Base-by-base conservation (phyloP, 2,888 invertebrate species). In the Tortricodes alternella region DNA sequence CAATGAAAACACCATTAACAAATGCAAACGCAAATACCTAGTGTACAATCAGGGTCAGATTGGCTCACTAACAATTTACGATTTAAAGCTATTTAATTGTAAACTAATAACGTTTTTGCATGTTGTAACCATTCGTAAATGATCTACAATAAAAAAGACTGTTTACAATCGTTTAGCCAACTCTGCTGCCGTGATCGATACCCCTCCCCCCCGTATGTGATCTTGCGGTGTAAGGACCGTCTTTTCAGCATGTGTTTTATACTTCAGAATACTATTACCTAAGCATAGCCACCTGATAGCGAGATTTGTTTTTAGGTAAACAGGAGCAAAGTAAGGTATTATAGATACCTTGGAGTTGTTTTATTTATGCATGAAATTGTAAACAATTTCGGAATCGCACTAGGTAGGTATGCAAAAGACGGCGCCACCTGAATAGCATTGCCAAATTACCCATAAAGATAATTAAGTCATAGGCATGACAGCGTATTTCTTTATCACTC, bases 21-120 rank as follows among this genome's bases (percentile, higher is more conserved):
- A 16, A 46, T 15, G 21, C 44, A 37, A 29, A 15, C 29, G 19
- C 27, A 35, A 19, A 41, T 37, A 37, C 35, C 37, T 27, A 43
- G 35, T 32, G 34, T 44, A 56, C 56, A 56, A 56, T 56, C 56
- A 50, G 56, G 49, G 56, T 56, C 56, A 50, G 56, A 56, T 50
- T 44, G 56, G 56, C 56, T 56, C 56, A 56, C 50, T 50, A 56
- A 56, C 37, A 56, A 50, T 49, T 35, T 50, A 56, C 43, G 29
- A 44, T 50, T 21, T 56, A 56, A 37, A 43, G 38, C 44, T 56
- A 56, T 44, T 49, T 50, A 50, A 44, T 38, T 56, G 43, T 44
- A 44, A 56, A 56, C 50, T 50, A 43, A 50, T 56, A 32, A 50
- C 50, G 43, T 49, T 50, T 43, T 50, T 56, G 50, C 56, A 56